Conservation (phyloP, 2,113 vertebrate genomes). For the Lucifuga dentata region DNA sequence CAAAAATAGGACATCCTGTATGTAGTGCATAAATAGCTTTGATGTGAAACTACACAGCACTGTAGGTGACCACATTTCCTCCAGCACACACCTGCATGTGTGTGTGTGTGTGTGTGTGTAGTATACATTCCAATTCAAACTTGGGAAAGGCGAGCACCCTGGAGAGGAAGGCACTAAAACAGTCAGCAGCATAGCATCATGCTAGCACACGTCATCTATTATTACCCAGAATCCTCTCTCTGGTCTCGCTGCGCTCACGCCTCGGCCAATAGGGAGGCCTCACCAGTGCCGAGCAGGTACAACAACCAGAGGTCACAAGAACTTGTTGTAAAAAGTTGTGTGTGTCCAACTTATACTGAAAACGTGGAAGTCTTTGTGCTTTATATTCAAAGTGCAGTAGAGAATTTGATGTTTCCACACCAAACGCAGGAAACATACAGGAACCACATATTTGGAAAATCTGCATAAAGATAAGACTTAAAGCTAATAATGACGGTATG, state of each 20-base stretch:
- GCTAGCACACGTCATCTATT: conserved; percentile 18
- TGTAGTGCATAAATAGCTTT: conserved; percentile 81
- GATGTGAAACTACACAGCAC: conserved; percentile 52
- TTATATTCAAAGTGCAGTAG: too few species aligned
- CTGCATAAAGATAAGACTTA: neutral
- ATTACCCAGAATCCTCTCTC: conserved; percentile 74
- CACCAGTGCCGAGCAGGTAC: conserved; percentile 59
- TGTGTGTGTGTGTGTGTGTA: neutral
- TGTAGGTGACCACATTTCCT: conserved; percentile 32
- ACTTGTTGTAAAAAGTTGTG: conserved; percentile 7
- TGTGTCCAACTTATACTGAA: conserved; percentile 2
- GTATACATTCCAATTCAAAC: conserved; percentile 68
- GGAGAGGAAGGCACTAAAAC: conserved; percentile 79
- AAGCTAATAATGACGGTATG: neutral
- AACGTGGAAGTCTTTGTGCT: too few species aligned
- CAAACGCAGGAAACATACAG: too few species aligned
- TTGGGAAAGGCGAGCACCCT: conserved; percentile 61
- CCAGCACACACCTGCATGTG: conserved; percentile 34
- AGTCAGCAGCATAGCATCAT: conserved; percentile 47
- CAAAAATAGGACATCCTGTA: conserved; percentile 78
- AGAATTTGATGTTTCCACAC: too few species aligned
- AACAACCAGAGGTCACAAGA: conserved; percentile 66
- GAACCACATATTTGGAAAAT: neutral
- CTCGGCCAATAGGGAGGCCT: conserved; percentile 66
- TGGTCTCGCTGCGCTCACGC: conserved; percentile 34